A percentile compares a stretch with the other conserved stretches of the same genome.
These are phyloP conservation scores for Palaemon carinicauda DNA, from an alignment of 1,140 invertebrate species.

Conservation along the genomic window DNA sequence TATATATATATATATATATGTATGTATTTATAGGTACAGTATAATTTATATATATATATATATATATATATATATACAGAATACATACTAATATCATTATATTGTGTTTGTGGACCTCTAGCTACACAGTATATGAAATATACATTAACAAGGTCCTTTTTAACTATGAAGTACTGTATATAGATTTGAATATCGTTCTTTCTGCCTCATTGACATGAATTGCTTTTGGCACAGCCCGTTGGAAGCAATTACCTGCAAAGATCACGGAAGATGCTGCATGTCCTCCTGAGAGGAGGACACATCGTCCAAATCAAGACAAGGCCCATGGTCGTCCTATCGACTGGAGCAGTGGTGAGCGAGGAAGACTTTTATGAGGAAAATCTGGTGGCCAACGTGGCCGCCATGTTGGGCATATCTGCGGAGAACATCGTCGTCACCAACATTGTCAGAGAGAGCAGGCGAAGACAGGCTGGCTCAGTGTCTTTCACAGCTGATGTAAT, in stretches of 20 bases:
- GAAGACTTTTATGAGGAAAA: slow-evolving; percentile 51
- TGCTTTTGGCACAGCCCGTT: not conserved
- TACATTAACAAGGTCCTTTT: no score
- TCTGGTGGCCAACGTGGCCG: slow-evolving; percentile 15
- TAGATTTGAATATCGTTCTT: no score
- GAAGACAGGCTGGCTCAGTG: not conserved
- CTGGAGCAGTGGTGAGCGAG: slow-evolving; percentile 9
- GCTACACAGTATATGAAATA: no score
- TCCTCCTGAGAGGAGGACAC: slow-evolving; percentile 19
- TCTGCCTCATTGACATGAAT: no score
- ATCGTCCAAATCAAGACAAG: slow-evolving; percentile 30
- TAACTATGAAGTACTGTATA: no score
- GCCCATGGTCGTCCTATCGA: slow-evolving; percentile 27
- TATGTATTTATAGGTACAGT: no score
- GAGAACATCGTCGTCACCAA: slow-evolving; percentile 42
- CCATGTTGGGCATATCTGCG: slow-evolving; percentile 17
- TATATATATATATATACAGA: no score
- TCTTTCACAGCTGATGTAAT: not conserved
- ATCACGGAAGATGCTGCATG: slow-evolving; percentile 8
- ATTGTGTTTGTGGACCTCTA: no score
- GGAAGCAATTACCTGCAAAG: slow-evolving; percentile 47
- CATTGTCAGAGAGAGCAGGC: slow-evolving; percentile 20
- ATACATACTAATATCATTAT: no score
- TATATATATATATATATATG: no score
- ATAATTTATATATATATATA: no score